These are phyloP conservation scores for Meliscaeva auricollis DNA, from an alignment of 2,888 invertebrate species.

Conservation along the genomic window DNA sequence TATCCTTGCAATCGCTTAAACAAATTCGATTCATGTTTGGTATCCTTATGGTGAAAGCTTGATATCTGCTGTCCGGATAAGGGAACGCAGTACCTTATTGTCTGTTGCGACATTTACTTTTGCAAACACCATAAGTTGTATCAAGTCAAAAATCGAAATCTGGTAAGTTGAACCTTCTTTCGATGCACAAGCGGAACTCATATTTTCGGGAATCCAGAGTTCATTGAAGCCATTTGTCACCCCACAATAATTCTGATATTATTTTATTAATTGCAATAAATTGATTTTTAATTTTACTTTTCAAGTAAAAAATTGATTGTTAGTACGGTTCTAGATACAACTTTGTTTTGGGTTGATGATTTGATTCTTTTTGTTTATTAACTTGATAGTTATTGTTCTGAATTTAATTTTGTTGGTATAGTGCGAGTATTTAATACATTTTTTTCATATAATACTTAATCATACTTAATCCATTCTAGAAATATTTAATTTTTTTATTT, in stretches of 20 bases:
- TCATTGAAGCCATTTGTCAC: neutral
- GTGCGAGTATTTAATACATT: no score
- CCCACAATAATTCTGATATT: neutral
- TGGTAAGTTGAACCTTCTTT: neutral
- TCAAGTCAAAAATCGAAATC: neutral
- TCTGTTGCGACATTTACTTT: neutral
- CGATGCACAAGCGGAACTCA: neutral
- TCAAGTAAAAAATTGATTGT: neutral
- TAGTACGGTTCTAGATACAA: no score
- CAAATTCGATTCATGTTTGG: neutral
- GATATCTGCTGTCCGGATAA: neutral
- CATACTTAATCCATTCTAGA: no score
- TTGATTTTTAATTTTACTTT: neutral
- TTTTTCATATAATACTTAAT: no score
- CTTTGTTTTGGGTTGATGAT: no score
- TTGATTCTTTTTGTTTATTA: no score
- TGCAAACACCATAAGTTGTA: neutral
- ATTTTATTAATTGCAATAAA: neutral
- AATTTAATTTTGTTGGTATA: no score
- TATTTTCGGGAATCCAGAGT: neutral
- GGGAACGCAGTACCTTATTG: neutral
- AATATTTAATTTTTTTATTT: no score
- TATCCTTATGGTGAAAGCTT: constrained; percentile 1
- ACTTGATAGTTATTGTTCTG: no score
- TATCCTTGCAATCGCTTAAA: neutral